Evolutionary conservation across 1,140 invertebrate genomes (phyloP).

Genomic region (Ostrea edulis): DNA sequence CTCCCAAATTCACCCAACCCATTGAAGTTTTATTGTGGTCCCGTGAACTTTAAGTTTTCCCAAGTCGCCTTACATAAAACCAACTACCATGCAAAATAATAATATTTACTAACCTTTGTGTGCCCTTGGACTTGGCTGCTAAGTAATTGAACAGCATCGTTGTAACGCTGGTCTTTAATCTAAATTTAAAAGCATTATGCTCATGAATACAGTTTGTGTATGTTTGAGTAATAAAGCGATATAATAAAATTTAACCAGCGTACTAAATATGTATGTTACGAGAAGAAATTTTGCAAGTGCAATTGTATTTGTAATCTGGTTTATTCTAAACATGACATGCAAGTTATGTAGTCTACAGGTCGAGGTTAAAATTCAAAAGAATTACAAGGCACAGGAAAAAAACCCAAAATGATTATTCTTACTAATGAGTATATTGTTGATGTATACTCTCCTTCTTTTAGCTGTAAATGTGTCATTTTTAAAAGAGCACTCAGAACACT

Average conservation of each 20-base stretch:
- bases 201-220: not conserved
- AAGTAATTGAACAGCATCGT: constrained; percentile 92
- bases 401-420: constrained; percentile 49
- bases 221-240: not conserved
- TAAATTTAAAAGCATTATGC: constrained; percentile 79
- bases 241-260: too few relatives aligned
- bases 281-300: too few relatives aligned
- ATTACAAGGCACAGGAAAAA: not conserved
- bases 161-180: constrained; percentile 95
- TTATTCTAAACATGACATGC: too few relatives aligned
- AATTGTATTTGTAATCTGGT: too few relatives aligned
- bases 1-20: too few relatives aligned
- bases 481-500: not conserved
- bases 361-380: too few relatives aligned
- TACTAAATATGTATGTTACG: too few relatives aligned
- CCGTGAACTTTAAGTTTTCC: too few relatives aligned
- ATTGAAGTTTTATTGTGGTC: too few relatives aligned
- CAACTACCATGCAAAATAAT: too few relatives aligned
- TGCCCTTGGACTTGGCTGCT: constrained; percentile 83
- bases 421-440: constrained; percentile 78
- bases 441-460: constrained; percentile 79
- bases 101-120: not conserved
- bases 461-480: constrained; percentile 75
- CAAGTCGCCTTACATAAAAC: too few relatives aligned
- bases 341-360: too few relatives aligned